These are phyloP conservation scores for Omphaloscelis lunosa DNA, from an alignment of 2,888 invertebrate species.

Conservation along the genomic window DNA sequence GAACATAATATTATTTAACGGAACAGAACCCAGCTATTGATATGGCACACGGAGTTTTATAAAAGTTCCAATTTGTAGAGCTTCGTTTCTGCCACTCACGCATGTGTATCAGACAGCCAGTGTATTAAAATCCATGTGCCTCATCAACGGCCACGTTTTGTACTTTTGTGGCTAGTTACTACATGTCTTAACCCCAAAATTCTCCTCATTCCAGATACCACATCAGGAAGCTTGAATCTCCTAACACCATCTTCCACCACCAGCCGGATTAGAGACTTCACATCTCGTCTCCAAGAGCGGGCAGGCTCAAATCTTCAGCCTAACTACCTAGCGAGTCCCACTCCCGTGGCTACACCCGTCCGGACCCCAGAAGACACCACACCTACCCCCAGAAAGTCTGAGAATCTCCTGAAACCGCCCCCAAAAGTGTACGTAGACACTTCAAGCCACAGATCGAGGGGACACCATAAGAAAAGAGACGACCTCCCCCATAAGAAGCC, in stretches of 20 bases:
- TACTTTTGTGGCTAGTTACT: too few species aligned
- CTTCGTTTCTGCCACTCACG: too few species aligned
- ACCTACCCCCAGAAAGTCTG: conserved; percentile 79
- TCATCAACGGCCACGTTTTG: too few species aligned
- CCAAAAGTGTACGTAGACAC: conserved; percentile 84
- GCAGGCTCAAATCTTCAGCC: conserved; percentile 81
- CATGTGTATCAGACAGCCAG: too few species aligned
- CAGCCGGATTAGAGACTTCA: conserved; percentile 90
- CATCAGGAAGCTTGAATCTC: conserved; percentile 92
- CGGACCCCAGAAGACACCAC: conserved; percentile 79
- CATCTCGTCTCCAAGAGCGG: conserved; percentile 91
- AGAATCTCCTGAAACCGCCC: conserved; percentile 85
- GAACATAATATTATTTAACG: too few species aligned
- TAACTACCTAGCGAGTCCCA: conserved; percentile 72
- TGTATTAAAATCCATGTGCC: too few species aligned
- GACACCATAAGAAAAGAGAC: conserved; percentile 84
- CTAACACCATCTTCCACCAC: conserved; percentile 92
- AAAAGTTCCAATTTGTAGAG: too few species aligned
- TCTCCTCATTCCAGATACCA: conserved; percentile 86
- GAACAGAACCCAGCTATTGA: too few species aligned
- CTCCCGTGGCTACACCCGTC: conserved; percentile 79
- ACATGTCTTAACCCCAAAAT: conserved; percentile 1
- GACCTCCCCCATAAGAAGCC: conserved; percentile 93
- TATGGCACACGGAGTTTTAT: too few species aligned
- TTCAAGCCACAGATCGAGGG: conserved; percentile 83